Base-by-base conservation (phyloP, 2,113 vertebrate genomes). In the Tamias sibiricus region DNA sequence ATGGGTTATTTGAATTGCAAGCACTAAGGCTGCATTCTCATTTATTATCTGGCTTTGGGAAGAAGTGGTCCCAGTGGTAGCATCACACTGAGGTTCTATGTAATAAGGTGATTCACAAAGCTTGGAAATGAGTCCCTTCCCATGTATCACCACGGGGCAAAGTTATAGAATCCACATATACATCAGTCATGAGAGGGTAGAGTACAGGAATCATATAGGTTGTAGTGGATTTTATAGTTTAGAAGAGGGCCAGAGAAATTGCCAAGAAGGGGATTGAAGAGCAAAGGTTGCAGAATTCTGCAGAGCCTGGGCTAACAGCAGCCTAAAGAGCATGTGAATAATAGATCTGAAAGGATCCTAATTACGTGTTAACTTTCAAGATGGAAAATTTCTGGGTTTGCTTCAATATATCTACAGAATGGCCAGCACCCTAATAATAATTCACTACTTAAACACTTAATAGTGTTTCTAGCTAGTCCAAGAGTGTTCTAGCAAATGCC, bases 1-100 rank as follows among this genome's bases (percentile, higher is more conserved):
- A 80, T 87, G 64, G 42, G 13, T 42, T 94, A 80, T 89, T 83
- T 97, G 69, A 96, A 95, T 71, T 68, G 11, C 57, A 91, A 93
- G 54, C 52, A 47, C 49, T 79, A 80, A 82, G 37, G 42, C 57
- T 96, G 69, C 76, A 81, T 95, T 92, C 90, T 85, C 14, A 49
- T 85, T 85, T 97, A 90, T 94, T 90, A 68, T 90, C 52, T 90
- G 88, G 74, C 8, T 88, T 84, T 88, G 40, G 26, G 37, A 62
- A 92, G 47, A 88, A 85, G 44, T 59, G 10, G 20, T 94, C 91
- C 62, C 81, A 69, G 47, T 20, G 0, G 8, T 19, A 82, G 37
- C 40, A 89, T 94, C 86, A 72, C 14, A 42, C 68, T 17, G 13
- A 87, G 86, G 44, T 81, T 42, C 52, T 52, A 2, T 76, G 24